Percentiles rank a stretch among this genome's conserved stretches.
phyloP scores from a whole-genome alignment of 1,140 invertebrate species.

The Drosophila tristis region DNA sequence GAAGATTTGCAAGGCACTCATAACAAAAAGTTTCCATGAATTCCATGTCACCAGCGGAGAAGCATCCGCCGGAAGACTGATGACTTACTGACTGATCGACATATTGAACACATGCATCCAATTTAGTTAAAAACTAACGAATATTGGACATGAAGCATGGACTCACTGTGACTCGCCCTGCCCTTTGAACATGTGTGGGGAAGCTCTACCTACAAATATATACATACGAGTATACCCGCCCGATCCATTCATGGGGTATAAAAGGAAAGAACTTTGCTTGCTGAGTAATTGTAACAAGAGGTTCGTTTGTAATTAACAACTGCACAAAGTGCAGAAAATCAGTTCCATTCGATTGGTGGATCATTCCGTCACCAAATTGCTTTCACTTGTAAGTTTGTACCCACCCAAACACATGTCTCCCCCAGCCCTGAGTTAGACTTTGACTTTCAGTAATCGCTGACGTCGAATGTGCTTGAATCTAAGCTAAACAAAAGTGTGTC shows the following conservation, averaged over 20 bases:
- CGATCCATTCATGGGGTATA: too few relatives aligned
- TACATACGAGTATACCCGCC: too few relatives aligned
- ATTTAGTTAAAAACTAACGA: background rate
- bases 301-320: constrained; percentile 10
- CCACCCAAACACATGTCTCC: background rate
- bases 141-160: background rate
- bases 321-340: constrained; percentile 27
- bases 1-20: background rate
- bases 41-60: constrained; percentile 29
- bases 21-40: constrained; percentile 8
- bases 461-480: constrained; percentile 25
- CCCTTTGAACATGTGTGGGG: background rate
- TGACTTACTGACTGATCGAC: background rate
- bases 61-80: too few relatives aligned
- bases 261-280: background rate
- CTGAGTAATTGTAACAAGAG: constrained; percentile 20
- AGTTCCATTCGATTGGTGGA: constrained; percentile 1
- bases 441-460: constrained; percentile 39
- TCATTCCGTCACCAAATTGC: constrained; percentile 6
- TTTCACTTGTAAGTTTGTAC: background rate
- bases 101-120: constrained; percentile 4
- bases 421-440: constrained; percentile 28
- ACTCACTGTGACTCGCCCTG: background rate
- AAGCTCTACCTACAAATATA: too few relatives aligned
- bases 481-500: constrained; percentile 33